phyloP scores from a whole-genome alignment of 37 sponge, comb jelly and placozoan genomes.

The Halisarca cf. caerulea region DNA sequence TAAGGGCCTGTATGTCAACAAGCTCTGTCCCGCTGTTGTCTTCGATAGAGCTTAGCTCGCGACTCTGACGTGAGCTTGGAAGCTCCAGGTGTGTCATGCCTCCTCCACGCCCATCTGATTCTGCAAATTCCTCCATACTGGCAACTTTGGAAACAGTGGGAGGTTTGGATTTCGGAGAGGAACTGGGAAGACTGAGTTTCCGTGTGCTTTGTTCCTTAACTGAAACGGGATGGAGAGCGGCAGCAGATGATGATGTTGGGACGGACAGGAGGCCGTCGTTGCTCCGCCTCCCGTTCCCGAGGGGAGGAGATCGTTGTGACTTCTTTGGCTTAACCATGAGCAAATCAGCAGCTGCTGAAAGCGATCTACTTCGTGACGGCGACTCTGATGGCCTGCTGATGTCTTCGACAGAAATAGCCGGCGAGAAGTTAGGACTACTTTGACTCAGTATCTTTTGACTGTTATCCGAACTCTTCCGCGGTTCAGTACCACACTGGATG shows the following conservation, averaged over 20 bases:
- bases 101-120: not conserved
- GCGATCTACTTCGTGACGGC: no score
- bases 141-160: not conserved
- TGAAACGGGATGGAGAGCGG: not conserved
- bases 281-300: no score
- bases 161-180: not conserved
- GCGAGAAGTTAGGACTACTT: no score
- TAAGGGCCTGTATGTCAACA: not conserved
- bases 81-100: not conserved
- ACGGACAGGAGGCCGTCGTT: no score
- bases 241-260: not conserved
- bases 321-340: no score
- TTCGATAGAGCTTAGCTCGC: not conserved
- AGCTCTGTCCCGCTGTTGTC: not conserved
- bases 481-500: no score
- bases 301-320: no score
- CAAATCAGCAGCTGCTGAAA: no score
- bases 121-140: not conserved
- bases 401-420: no score
- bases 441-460: no score
- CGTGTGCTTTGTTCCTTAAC: not conserved
- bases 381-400: no score
- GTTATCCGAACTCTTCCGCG: no score
- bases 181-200: not conserved
- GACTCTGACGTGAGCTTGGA: not conserved